Base-by-base conservation (phyloP, 2,888 invertebrate genomes). In the Conus canariensis region DNA sequence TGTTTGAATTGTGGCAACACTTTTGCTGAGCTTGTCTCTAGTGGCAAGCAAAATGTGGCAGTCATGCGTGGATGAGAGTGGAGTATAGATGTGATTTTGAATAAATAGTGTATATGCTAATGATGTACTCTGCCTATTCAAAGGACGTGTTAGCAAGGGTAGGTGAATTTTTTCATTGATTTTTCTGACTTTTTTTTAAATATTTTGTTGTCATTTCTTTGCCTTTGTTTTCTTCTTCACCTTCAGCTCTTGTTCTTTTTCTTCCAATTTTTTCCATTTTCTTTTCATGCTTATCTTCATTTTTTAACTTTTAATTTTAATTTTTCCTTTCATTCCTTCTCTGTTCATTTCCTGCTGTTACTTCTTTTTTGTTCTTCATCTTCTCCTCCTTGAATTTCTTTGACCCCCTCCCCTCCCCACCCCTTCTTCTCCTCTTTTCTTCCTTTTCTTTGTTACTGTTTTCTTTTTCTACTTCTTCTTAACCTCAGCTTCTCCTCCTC, bases 91-190 rank as follows among this genome's bases (percentile, higher is more conserved):
- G 45, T 30, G 45, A 74, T n/a, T 80, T 45, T 45, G 14, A 19
- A 45, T 80, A 45, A 45, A 10, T 80, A 22, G 12, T 80, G 30
- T 80, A 45, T 80, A 14, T 12, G 10, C 0, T 30, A 45, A 80
- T 16, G 30, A 80, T 80, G 80, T 80, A 80, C 45, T 12, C 14
- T 45, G 80, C 80, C 45, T 80, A 80, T 80, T 80, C 80, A 80
- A 45, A 30, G 45, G 80, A 80, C 7, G 45, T 80, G 45, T 45
- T 80, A 14, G 45, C 80, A 12, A 80, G 80, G 80, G 80, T 80
- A 80, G 10, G 10, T 30, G 45, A 80, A 80, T 19, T 6, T 12
- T 22, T 8, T 19, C 10, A 19, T 22, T 74, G 19, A 19, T 16
- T 10, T 16, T 74, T 74, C 70, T 64, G 60, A 12, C 6, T 64